Conservation (phyloP, 1,140 invertebrate species). For the Drosophila tristis region DNA sequence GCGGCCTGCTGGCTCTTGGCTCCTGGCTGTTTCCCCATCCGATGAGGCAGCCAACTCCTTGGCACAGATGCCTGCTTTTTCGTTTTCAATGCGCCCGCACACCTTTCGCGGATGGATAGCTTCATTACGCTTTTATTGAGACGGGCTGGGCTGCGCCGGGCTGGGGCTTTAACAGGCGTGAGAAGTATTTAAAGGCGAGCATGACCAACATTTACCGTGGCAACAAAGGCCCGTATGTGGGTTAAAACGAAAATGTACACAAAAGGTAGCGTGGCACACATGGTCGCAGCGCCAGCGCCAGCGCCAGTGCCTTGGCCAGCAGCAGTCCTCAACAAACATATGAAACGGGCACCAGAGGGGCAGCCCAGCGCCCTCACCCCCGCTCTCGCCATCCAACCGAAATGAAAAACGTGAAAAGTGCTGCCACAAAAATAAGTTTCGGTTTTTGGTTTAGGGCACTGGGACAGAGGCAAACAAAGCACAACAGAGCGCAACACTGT, state of each 20-base stretch:
- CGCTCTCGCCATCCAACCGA: constrained; percentile 7
- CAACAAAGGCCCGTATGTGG: constrained; percentile 69
- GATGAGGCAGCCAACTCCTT: constrained; percentile 6
- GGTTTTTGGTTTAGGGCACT: constrained; percentile 60
- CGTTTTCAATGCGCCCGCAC: constrained; percentile 32
- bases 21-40: not conserved
- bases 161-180: constrained; percentile 37
- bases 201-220: constrained; percentile 35
- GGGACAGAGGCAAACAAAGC: constrained; percentile 63
- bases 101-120: constrained; percentile 59
- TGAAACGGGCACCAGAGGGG: constrained; percentile 22
- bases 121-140: constrained; percentile 52
- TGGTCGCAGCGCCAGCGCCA: constrained; percentile 46
- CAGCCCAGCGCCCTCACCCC: not conserved
- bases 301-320: constrained; percentile 33
- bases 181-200: constrained; percentile 67
- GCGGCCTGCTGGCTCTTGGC: too few relatives aligned
- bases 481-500: constrained; percentile 48
- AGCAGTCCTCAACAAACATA: constrained; percentile 59
- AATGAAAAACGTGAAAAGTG: constrained; percentile 79
- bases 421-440: constrained; percentile 74
- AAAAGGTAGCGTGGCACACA: constrained; percentile 69
- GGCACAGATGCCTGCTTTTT: constrained; percentile 1
- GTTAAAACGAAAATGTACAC: constrained; percentile 79
- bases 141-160: not conserved